These are phyloP conservation scores for Fulmarus glacialis DNA, from an alignment of 2,113 vertebrate genomes.

Conservation along the genomic window DNA sequence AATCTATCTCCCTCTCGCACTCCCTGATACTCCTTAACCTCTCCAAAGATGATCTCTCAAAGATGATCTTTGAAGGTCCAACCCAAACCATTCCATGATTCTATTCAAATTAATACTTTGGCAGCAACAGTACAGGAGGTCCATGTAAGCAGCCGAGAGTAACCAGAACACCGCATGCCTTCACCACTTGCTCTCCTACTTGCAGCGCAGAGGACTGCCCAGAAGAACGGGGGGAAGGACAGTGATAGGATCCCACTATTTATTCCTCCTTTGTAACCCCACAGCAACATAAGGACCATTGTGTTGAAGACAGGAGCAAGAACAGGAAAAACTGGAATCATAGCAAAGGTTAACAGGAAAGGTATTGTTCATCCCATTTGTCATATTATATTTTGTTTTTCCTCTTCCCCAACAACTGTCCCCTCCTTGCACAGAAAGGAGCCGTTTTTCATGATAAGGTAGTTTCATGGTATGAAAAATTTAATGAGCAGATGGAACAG, in stretches of 20 bases:
- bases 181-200: background rate
- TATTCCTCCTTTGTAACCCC: background rate
- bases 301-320: background rate
- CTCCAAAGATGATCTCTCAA: too few relatives aligned
- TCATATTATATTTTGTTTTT: background rate
- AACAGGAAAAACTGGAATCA: background rate
- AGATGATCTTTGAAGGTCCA: background rate
- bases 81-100: background rate
- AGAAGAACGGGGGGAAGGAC: fast-evolving
- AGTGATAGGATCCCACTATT: background rate
- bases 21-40: too few relatives aligned
- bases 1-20: too few relatives aligned
- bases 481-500: constrained; percentile 68
- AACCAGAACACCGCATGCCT: background rate
- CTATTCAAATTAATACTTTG: background rate
- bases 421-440: background rate
- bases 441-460: constrained; percentile 39
- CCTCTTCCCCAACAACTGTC: background rate
- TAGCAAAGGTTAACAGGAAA: constrained; percentile 20
- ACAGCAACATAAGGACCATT: background rate
- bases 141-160: background rate
- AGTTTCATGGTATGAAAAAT: constrained; percentile 27
- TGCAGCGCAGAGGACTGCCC: fast-evolving
- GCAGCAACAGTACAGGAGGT: background rate
- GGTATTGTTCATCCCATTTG: background rate